Percentiles rank a stretch among this genome's conserved stretches.
phyloP scores from a whole-genome alignment of 2,888 invertebrate species.

The Acrobasis consociella region DNA sequence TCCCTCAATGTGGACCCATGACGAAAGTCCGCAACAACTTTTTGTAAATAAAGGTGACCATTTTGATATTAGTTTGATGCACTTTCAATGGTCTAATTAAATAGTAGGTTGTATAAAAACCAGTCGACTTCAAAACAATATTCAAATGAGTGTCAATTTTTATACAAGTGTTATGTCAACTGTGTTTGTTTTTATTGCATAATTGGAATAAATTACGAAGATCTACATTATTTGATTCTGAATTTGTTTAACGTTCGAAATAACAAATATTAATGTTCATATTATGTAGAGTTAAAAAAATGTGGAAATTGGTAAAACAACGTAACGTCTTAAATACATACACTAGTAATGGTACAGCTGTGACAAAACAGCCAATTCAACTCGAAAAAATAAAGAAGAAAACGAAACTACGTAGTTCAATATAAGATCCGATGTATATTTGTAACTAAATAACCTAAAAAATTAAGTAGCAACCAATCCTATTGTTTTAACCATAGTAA shows the following conservation, averaged over 20 bases:
- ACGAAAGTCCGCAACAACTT: slow-evolving; percentile 39
- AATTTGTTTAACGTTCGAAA: background rate
- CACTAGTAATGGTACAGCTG: no score
- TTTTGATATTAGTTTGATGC: slow-evolving; percentile 21
- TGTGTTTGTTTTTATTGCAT: slow-evolving; percentile 4
- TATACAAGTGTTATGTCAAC: slow-evolving; percentile 9
- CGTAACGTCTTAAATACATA: no score
- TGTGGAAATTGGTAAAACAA: no score
- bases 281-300: no score
- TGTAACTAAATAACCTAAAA: no score
- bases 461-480: background rate
- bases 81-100: slow-evolving; percentile 11
- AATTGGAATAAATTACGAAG: background rate
- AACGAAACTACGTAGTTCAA: no score
- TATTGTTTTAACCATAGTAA: slow-evolving; percentile 20
- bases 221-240: background rate
- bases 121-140: background rate
- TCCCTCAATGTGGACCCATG: slow-evolving; percentile 40
- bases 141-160: slow-evolving; percentile 3
- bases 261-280: no score
- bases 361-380: no score
- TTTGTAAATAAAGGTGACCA: slow-evolving; percentile 44
- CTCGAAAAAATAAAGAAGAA: no score
- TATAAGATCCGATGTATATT: no score
- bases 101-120: background rate